Conservation (phyloP, 2,797 vertebrate species). For the Phalloptychus januarius region DNA sequence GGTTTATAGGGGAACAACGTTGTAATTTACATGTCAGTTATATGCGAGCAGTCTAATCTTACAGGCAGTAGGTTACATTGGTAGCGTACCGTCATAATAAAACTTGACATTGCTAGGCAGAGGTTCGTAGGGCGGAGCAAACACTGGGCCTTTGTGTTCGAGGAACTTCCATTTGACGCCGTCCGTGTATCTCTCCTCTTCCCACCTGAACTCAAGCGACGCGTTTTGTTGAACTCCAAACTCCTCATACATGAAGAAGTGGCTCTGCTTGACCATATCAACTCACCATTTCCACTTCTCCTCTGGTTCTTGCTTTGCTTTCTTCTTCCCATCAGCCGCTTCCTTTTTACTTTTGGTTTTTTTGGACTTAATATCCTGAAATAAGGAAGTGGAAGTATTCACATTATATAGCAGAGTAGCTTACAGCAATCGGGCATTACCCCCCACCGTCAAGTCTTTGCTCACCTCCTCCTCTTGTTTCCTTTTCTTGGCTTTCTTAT, state of each 20-base stretch:
- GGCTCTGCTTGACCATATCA: not conserved
- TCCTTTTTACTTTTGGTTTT: slow-evolving; percentile 89
- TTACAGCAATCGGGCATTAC: not conserved
- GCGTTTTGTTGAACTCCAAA: not conserved
- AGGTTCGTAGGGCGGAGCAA: slow-evolving; percentile 95
- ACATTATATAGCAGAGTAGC: not conserved
- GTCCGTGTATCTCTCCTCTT: slow-evolving; percentile 96
- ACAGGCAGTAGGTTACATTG: not conserved
- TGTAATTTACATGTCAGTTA: not conserved
- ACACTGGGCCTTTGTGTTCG: slow-evolving; percentile 98
- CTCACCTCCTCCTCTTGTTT: slow-evolving; percentile 90
- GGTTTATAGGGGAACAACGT: not conserved
- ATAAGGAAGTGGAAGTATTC: slow-evolving; percentile 46
- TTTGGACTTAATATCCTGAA: slow-evolving; percentile 89
- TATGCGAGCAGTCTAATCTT: not conserved
- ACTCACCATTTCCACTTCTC: slow-evolving; percentile 99
- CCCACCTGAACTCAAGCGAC: slow-evolving; percentile 86
- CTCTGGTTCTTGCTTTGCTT: slow-evolving; percentile 94
- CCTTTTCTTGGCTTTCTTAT: slow-evolving; percentile 94
- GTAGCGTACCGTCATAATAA: slow-evolving; percentile 92
- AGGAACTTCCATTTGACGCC: slow-evolving; percentile 97
- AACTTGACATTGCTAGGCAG: slow-evolving; percentile 92
- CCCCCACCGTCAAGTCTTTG: not conserved
- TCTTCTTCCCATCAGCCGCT: slow-evolving; percentile 89
- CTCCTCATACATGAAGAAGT: not conserved